Conservation (phyloP, 1,140 invertebrate species). For the Mesaphorura yosii region DNA sequence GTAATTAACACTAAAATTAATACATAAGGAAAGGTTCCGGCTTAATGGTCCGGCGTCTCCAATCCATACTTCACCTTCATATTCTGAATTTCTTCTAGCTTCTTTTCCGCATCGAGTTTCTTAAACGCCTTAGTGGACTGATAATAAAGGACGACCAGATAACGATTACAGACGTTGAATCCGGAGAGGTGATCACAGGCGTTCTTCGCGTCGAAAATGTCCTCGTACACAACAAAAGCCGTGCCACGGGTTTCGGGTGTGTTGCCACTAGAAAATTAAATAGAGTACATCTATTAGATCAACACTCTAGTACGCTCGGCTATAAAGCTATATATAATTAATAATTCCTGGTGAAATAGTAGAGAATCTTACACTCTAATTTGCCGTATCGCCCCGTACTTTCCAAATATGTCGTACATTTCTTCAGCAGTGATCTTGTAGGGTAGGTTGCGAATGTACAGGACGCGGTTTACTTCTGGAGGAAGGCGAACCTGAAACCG, state of each 20-base stretch:
- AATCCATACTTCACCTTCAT: conserved; percentile 88
- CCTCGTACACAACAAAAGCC: conserved; percentile 98
- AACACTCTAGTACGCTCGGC: neutral
- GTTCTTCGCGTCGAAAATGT: conserved; percentile 99
- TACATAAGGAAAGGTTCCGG: no score
- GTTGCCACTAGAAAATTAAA: conserved; percentile 63
- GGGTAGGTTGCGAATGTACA: conserved; percentile 94
- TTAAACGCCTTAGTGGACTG: conserved; percentile 91
- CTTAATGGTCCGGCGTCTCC: conserved; percentile 34
- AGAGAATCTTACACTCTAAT: conserved; percentile 80
- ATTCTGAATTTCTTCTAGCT: conserved; percentile 91
- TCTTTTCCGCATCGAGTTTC: conserved; percentile 90
- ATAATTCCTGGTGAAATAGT: neutral
- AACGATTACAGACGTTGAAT: conserved; percentile 98
- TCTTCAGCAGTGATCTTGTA: conserved; percentile 99
- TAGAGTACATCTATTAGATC: neutral
- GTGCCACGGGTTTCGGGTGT: conserved; percentile 95
- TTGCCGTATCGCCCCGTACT: conserved; percentile 97
- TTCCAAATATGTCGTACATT: conserved; percentile 99
- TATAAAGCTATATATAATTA: neutral
- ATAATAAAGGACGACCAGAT: conserved; percentile 95
- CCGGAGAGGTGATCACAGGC: conserved; percentile 98
- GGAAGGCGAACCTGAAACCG: conserved; percentile 77
- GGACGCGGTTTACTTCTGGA: conserved; percentile 94
- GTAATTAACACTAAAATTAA: no score